These are phyloP conservation scores for Sminthurides aquaticus DNA, from an alignment of 2,888 invertebrate genomes.

Conservation along the genomic window DNA sequence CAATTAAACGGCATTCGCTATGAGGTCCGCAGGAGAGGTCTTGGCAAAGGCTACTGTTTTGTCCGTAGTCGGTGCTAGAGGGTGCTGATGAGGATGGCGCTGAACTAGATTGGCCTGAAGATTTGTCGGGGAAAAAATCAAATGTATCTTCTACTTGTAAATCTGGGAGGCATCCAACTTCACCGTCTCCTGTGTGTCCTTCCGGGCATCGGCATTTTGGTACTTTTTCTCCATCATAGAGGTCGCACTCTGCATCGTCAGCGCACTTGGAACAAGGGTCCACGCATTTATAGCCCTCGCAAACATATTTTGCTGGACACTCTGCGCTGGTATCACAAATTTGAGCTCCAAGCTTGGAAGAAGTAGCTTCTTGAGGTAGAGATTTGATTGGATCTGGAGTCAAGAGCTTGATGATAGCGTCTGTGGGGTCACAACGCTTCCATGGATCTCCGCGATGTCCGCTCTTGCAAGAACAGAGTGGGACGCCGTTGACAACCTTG, in stretches of 20 bases:
- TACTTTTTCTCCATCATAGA: conserved; percentile 10
- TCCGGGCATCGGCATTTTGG: conserved; percentile 18
- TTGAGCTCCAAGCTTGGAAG: neutral
- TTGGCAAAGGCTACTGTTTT: neutral
- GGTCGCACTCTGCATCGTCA: conserved; percentile 14
- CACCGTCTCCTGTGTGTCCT: conserved; percentile 16
- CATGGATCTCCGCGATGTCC: conserved; percentile 32
- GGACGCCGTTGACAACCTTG: conserved; percentile 21
- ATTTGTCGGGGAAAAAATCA: neutral
- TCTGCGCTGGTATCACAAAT: conserved; percentile 11
- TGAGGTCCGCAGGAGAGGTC: conserved; percentile 29
- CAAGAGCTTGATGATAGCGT: neutral
- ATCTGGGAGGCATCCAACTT: conserved; percentile 8
- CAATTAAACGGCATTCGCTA: conserved; percentile 31
- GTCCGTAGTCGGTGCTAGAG: neutral
- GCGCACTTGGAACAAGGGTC: conserved; percentile 19
- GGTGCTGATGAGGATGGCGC: neutral
- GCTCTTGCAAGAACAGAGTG: conserved; percentile 30
- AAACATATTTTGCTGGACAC: conserved; percentile 18
- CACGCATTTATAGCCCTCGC: conserved; percentile 8
- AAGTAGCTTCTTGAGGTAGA: neutral
- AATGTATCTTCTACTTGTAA: conserved; percentile 1
- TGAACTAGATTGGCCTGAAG: neutral
- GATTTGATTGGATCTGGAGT: neutral
- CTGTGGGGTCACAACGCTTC: conserved; percentile 8